Conservation (phyloP, 1,140 invertebrate genomes). For the Listronotus bonariensis region DNA sequence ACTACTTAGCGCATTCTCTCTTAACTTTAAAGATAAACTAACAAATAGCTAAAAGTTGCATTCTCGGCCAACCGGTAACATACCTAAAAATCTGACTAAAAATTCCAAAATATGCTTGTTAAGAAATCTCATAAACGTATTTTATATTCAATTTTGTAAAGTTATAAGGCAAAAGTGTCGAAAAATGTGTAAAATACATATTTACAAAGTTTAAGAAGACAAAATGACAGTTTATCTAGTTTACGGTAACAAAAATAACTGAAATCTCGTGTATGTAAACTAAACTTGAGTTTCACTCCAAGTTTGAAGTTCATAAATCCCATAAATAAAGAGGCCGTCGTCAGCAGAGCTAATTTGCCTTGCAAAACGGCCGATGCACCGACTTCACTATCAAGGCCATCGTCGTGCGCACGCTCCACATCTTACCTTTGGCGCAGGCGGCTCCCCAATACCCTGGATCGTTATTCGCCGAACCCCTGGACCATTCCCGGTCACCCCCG, state of each 20-base stretch:
- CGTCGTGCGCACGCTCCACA: conserved; percentile 33
- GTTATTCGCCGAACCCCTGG: conserved; percentile 52
- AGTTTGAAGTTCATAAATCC: conserved; percentile 56
- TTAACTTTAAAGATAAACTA: no score
- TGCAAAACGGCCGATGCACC: conserved; percentile 54
- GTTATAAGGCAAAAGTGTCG: no score
- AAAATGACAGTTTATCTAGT: conserved; percentile 13
- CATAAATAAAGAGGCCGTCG: conserved; percentile 51
- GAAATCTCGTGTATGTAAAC: conserved; percentile 31
- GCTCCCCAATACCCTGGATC: conserved; percentile 42
- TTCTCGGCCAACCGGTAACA: no score
- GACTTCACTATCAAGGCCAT: conserved; percentile 43
- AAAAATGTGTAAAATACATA: no score
- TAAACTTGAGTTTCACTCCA: conserved; percentile 28
- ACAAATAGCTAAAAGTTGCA: no score
- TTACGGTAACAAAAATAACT: conserved; percentile 22
- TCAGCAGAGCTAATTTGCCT: conserved; percentile 51
- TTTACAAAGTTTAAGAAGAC: neutral
- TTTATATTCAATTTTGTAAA: no score
- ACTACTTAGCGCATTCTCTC: no score
- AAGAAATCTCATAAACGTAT: no score
- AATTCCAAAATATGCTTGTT: no score
- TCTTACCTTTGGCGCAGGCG: conserved; percentile 36
- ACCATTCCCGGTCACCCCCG: conserved; percentile 35
- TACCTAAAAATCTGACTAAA: no score